phyloP scores from a whole-genome alignment of 2,113 vertebrate species.

The Ophiodon elongatus region DNA sequence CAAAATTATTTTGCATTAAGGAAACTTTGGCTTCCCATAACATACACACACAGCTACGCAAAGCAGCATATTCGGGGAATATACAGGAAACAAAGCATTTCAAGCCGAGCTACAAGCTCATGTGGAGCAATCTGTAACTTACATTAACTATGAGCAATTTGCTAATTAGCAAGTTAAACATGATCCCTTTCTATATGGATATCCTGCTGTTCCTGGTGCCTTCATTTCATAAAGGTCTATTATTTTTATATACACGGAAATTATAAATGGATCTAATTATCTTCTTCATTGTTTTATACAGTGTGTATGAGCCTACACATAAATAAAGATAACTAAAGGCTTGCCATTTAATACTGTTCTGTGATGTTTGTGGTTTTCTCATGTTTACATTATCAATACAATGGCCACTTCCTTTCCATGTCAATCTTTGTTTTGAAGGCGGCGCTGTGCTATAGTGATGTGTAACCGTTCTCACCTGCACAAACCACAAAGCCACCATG shows the following conservation, averaged over 20 bases:
- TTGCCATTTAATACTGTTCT: neutral
- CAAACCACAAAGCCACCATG: constrained; percentile 49
- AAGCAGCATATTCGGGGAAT: neutral
- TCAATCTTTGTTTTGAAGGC: neutral
- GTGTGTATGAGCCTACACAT: neutral
- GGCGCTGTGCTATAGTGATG: neutral
- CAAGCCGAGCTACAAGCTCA: constrained; percentile 38
- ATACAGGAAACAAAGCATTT: constrained; percentile 66
- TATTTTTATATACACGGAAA: neutral
- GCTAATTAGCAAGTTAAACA: constrained; percentile 23
- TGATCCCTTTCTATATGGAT: neutral
- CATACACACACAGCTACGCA: neutral
- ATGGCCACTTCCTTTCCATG: neutral
- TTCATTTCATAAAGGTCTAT: neutral
- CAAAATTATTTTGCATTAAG: neutral
- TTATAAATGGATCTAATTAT: neutral
- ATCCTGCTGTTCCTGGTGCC: constrained; percentile 14
- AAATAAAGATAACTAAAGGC: constrained; percentile 4
- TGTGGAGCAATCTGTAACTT: constrained; percentile 20
- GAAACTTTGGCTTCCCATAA: neutral
- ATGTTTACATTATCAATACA: neutral
- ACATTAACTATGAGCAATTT: constrained; percentile 30
- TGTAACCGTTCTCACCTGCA: constrained; percentile 18
- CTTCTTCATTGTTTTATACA: neutral
- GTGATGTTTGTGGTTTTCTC: constrained; percentile 8